Percentiles rank a stretch among this genome's conserved stretches.
These are phyloP conservation scores for Harpalus rubripes DNA, from an alignment of 2,888 invertebrate genomes.

Conservation along the genomic window DNA sequence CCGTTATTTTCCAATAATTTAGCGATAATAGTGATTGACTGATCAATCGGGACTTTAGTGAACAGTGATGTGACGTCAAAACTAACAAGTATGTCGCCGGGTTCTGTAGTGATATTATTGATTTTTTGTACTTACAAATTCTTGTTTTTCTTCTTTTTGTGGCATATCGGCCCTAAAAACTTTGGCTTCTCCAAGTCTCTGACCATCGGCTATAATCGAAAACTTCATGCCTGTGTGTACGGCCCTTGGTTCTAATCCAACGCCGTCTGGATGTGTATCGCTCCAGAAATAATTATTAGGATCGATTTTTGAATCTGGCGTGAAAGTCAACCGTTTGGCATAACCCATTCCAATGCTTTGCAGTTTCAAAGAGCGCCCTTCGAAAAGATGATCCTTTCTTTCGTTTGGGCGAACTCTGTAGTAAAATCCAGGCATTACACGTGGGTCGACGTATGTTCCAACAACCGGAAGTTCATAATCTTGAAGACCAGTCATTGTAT, in stretches of 20 bases:
- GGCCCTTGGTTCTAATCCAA: conserved; percentile 84
- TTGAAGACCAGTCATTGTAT: conserved; percentile 83
- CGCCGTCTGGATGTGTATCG: conserved; percentile 86
- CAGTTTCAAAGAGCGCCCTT: conserved; percentile 82
- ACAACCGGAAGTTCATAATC: conserved; percentile 85
- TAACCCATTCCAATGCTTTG: conserved; percentile 87
- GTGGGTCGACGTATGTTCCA: conserved; percentile 86
- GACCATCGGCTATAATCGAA: conserved; percentile 81
- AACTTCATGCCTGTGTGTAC: conserved; percentile 85
- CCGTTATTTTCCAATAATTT: too few relatives aligned
- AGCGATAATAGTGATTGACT: too few relatives aligned
- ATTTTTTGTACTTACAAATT: conserved; percentile 80
- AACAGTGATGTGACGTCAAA: too few relatives aligned
- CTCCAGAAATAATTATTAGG: conserved; percentile 88
- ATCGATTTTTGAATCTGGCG: conserved; percentile 81
- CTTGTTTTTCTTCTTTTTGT: conserved; percentile 83
- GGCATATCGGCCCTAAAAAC: conserved; percentile 85
- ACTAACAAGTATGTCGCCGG: too few relatives aligned
- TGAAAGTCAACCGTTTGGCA: conserved; percentile 87
- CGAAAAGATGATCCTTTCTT: conserved; percentile 82
- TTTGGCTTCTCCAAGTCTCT: conserved; percentile 82
- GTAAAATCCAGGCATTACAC: conserved; percentile 86
- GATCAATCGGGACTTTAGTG: too few relatives aligned
- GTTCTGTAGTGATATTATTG: too few relatives aligned
- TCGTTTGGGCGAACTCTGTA: conserved; percentile 86